phyloP scores from a whole-genome alignment of 2,113 vertebrate species.

The Chlorodrepanis virens region DNA sequence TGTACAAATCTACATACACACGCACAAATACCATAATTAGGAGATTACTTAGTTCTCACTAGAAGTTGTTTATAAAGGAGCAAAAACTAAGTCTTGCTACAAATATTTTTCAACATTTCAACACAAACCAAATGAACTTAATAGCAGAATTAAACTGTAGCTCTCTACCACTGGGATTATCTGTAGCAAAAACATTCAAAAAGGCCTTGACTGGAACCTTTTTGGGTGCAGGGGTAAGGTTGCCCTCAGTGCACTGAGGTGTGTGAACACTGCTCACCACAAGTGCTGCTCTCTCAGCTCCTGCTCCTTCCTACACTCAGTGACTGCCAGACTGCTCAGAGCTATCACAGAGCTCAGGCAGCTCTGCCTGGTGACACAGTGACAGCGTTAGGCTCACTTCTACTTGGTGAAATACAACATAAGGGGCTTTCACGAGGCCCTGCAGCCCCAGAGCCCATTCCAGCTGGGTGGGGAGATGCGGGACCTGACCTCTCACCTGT shows the following conservation, averaged over 20 bases:
- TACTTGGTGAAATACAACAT: neutral
- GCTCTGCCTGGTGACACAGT: neutral
- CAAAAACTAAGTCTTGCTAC: neutral
- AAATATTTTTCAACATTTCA: neutral
- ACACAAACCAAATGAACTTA: neutral
- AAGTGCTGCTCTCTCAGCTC: fast-evolving
- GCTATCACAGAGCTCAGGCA: neutral
- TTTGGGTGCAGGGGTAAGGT: fast-evolving
- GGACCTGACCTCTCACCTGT: neutral
- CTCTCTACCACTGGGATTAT: neutral
- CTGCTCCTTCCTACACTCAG: neutral
- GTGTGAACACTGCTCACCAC: neutral
- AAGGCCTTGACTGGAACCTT: neutral
- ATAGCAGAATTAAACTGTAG: neutral
- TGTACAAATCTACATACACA: conserved; percentile 29
- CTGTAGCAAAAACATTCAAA: neutral
- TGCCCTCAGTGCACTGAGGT: neutral
- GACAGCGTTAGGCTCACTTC: fast-evolving
- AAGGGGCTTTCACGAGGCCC: neutral
- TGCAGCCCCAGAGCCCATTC: neutral
- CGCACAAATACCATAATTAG: conserved; percentile 7
- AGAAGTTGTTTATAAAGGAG: neutral
- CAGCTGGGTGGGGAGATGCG: fast-evolving
- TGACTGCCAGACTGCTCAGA: neutral
- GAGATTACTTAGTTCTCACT: conserved; percentile 14